phyloP scores from a whole-genome alignment of 1,140 invertebrate genomes.

The Cotesia glomerata region DNA sequence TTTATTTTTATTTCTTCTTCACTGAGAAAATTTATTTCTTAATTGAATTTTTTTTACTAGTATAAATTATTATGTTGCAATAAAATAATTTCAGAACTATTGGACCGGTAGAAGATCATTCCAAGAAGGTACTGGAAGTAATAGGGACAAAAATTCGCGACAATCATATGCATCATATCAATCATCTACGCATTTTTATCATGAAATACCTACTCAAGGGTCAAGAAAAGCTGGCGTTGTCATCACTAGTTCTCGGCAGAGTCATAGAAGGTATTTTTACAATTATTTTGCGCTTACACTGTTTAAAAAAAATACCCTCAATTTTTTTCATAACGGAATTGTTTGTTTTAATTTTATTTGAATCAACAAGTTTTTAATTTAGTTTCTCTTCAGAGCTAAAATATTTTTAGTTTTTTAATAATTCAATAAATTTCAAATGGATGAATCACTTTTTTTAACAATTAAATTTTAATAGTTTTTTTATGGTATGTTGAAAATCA shows the following conservation, averaged over 20 bases:
- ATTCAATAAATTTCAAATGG: too few species aligned
- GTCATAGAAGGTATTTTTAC: constrained; percentile 78
- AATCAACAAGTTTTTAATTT: background rate
- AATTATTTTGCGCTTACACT: too few species aligned
- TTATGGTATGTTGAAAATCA: too few species aligned
- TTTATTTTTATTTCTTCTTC: too few species aligned
- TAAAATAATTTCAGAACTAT: constrained; percentile 53
- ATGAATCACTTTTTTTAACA: too few species aligned
- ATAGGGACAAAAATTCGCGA: constrained; percentile 51
- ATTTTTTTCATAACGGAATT: background rate
- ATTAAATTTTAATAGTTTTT: too few species aligned
- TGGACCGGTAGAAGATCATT: constrained; percentile 58
- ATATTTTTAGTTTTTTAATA: too few species aligned
- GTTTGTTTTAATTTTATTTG: background rate
- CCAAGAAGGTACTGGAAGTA: constrained; percentile 55
- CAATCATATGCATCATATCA: constrained; percentile 64
- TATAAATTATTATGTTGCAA: background rate
- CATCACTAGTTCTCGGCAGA: constrained; percentile 90
- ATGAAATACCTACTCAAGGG: constrained; percentile 64
- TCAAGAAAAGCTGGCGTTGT: constrained; percentile 85
- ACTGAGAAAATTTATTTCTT: too few species aligned
- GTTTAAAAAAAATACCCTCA: background rate
- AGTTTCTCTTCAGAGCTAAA: too few species aligned
- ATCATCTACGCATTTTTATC: constrained; percentile 25
- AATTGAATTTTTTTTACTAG: too few species aligned